Conservation (phyloP, 2,888 invertebrate genomes). For the Drosophila falleni region DNA sequence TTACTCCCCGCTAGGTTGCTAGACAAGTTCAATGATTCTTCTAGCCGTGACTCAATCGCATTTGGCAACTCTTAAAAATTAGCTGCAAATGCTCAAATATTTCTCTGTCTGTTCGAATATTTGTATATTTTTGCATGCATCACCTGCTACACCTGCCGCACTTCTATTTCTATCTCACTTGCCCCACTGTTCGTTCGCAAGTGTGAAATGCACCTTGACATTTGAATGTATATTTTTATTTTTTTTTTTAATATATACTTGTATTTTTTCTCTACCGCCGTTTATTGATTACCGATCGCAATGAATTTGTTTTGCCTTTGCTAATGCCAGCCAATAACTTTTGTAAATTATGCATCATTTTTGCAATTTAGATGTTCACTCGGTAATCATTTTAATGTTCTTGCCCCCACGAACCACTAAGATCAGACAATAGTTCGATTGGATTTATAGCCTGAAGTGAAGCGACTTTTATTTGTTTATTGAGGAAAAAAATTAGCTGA, state of each 20-base stretch:
- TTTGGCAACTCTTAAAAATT: slow-evolving; percentile 60
- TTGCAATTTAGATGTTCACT: slow-evolving; percentile 40
- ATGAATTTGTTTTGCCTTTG: slow-evolving; percentile 56
- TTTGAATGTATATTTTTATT: slow-evolving; percentile 48
- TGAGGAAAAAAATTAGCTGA: not conserved
- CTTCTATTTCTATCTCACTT: slow-evolving; percentile 15
- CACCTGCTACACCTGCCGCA: slow-evolving; percentile 5
- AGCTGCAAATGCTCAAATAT: slow-evolving; percentile 65
- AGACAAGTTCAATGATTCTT: slow-evolving; percentile 78
- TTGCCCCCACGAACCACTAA: slow-evolving; percentile 19
- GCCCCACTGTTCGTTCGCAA: slow-evolving; percentile 22
- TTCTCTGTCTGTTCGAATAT: slow-evolving; percentile 29
- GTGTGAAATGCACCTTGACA: slow-evolving; percentile 80
- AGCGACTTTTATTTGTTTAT: slow-evolving; percentile 3
- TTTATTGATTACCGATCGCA: slow-evolving; percentile 64
- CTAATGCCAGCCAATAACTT: slow-evolving; percentile 52
- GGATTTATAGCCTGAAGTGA: slow-evolving; percentile 30
- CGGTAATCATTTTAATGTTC: slow-evolving; percentile 36
- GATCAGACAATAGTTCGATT: not conserved
- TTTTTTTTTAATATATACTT: slow-evolving; percentile 10
- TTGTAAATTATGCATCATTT: slow-evolving; percentile 56
- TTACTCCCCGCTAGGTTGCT: slow-evolving; percentile 4
- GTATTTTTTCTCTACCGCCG: slow-evolving; percentile 20
- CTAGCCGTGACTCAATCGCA: slow-evolving; percentile 58
- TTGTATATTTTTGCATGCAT: slow-evolving; percentile 21